Percentiles rank a stretch among this genome's conserved stretches.
Conservation (phyloP, 2,797 vertebrate genomes). For the Hozukius guyotensis region DNA sequence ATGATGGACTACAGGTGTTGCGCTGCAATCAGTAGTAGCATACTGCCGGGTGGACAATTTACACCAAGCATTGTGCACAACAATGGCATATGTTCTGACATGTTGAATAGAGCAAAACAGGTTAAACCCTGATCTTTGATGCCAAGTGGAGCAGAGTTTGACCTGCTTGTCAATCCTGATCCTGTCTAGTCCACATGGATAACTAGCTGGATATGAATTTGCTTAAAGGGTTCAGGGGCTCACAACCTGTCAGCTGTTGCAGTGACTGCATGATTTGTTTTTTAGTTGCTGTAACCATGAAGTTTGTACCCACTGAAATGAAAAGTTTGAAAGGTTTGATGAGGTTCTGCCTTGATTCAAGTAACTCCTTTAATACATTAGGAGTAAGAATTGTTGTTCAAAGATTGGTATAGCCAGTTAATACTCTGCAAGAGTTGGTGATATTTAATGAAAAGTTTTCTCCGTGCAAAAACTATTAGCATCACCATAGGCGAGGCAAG, state of each 20-base stretch:
- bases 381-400: not conserved
- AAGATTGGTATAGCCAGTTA: not conserved
- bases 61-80: not conserved
- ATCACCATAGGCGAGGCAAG: too few relatives aligned
- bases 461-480: not conserved
- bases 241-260: not conserved
- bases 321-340: too few relatives aligned
- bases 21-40: not conserved
- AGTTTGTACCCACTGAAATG: too few relatives aligned
- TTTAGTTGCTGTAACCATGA: not conserved
- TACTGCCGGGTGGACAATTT: not conserved
- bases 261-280: not conserved
- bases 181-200: not conserved
- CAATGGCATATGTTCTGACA: too few relatives aligned
- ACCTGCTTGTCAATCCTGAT: not conserved
- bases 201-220: not conserved
- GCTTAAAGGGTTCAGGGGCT: not conserved
- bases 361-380: not conserved
- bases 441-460: not conserved
- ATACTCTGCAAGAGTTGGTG: not conserved
- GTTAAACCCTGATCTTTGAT: not conserved
- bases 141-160: not conserved
- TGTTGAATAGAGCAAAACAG: not conserved
- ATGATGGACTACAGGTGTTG: not conserved
- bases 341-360: not conserved